phyloP scores from a whole-genome alignment of 2,113 vertebrate genomes.

The Corydoras maculifer region DNA sequence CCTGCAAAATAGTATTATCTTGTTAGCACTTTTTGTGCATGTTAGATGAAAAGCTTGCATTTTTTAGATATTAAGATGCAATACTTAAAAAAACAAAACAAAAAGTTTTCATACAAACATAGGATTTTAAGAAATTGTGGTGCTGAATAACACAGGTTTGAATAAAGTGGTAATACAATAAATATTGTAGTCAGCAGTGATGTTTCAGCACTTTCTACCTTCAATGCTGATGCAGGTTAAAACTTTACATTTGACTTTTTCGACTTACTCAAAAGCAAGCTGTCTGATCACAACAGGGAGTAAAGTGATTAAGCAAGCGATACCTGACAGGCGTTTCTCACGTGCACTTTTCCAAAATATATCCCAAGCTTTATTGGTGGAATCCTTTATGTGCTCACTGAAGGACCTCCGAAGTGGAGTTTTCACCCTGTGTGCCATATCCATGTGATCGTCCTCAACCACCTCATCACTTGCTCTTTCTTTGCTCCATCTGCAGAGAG shows the following conservation, averaged over 20 bases:
- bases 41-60: not conserved
- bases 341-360: slow-evolving; percentile 72
- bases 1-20: not conserved
- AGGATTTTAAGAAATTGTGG: too few relatives aligned
- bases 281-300: not conserved
- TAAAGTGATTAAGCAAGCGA: slow-evolving; percentile 27
- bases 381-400: slow-evolving; percentile 71
- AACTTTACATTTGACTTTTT: not conserved
- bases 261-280: not conserved
- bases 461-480: slow-evolving; percentile 16
- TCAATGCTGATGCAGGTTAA: not conserved
- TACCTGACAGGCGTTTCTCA: slow-evolving; percentile 72
- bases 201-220: not conserved
- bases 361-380: slow-evolving; percentile 70
- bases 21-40: slow-evolving; percentile 5
- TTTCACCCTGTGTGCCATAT: slow-evolving; percentile 57
- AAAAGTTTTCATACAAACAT: too few relatives aligned
- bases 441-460: slow-evolving; percentile 29
- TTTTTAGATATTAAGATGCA: too few relatives aligned
- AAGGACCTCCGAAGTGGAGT: slow-evolving; percentile 65
- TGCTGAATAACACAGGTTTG: not conserved
- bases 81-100: too few relatives aligned
- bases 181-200: not conserved
- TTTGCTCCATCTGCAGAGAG: slow-evolving; percentile 18
- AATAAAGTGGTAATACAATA: not conserved